Base-by-base conservation (phyloP, 2,888 invertebrate species). In the Eupithecia vulgata region DNA sequence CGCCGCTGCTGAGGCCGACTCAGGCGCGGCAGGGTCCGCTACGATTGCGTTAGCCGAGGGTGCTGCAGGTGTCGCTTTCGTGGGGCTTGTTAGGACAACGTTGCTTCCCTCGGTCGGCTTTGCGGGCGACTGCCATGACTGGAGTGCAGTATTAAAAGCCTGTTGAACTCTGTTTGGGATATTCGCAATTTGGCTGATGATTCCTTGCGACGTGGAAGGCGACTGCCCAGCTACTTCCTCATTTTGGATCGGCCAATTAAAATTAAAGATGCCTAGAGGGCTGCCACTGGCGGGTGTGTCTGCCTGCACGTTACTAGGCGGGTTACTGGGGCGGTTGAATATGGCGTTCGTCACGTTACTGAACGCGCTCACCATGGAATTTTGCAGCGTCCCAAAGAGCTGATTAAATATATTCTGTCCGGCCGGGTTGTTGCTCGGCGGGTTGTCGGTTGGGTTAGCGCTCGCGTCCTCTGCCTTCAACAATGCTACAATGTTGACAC, bases 401-500 rank as follows among this genome's bases (percentile, higher is more conserved):
- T 68, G 48, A 5, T 42, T 8, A 48, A 74, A 8, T 10, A 65
- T 8, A 25, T n/a, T 40, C 35, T 40, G 61, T 8, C 52, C 45
- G 1, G 52, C 25, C 5, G 48, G 65, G n/a, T 5, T 61, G 61
- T 69, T 7, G 5, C 66, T 12, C 12, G 67, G 35, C 5, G 34
- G 17, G 71, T 1, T 52, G 59, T 3, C 35, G 12, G 21, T 66
- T n/a, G 52, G 30, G 30, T 17, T 25, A 13, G 68, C 42, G 48
- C 34, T 67, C 10, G 77, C 84, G 66, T 82, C 85, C 40, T 88
- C 87, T 30, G 88, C 88, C 74, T 85, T 89, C 45, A 88, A 71
- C 21, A 81, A 83, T 1, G 87, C 85, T 48, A 88, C 83, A 17
- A 87, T 78, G 71, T 87, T 82, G 1, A 92, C 85, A 15, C 91